Percentiles rank a stretch among this genome's conserved stretches.
phyloP scores from a whole-genome alignment of 1,140 invertebrate genomes.

The Sarcophaga peregrina region DNA sequence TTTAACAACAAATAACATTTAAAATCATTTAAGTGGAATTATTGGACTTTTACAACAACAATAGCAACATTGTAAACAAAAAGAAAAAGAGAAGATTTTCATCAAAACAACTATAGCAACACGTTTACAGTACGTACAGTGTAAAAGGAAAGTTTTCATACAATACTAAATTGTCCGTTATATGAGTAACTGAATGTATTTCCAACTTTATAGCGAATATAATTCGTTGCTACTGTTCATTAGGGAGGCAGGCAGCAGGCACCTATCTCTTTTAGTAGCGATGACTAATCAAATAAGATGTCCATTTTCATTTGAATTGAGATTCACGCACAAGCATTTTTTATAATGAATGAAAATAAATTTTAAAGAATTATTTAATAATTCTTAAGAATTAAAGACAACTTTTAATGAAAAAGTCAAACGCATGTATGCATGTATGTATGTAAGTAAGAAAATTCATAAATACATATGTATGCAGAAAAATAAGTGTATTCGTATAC shows the following conservation, averaged over 20 bases:
- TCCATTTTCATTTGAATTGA: not conserved
- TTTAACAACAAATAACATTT: conserved; percentile 16
- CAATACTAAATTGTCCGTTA: not conserved
- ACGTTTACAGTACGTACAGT: not conserved
- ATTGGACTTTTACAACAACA: not conserved
- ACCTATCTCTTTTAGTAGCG: not conserved
- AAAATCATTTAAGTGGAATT: conserved; percentile 12
- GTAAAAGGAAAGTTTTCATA: not conserved
- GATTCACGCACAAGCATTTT: not conserved
- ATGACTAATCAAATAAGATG: not conserved
- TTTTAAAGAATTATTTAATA: not conserved
- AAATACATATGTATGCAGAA: too few relatives aligned
- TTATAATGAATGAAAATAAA: not conserved
- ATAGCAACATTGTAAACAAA: not conserved
- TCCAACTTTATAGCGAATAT: not conserved
- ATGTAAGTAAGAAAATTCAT: too few relatives aligned
- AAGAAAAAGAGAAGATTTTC: not conserved
- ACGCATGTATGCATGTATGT: not conserved
- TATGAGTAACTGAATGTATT: not conserved
- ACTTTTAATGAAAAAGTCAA: not conserved
- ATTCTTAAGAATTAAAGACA: not conserved
- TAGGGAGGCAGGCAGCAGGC: not conserved
- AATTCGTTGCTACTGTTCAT: not conserved
- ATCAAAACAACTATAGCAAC: not conserved
- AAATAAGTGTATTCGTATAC: too few relatives aligned